Percentiles rank a stretch among this genome's conserved stretches.
Conservation (phyloP, 2,113 vertebrate species). For the Periophthalmus modestus region DNA sequence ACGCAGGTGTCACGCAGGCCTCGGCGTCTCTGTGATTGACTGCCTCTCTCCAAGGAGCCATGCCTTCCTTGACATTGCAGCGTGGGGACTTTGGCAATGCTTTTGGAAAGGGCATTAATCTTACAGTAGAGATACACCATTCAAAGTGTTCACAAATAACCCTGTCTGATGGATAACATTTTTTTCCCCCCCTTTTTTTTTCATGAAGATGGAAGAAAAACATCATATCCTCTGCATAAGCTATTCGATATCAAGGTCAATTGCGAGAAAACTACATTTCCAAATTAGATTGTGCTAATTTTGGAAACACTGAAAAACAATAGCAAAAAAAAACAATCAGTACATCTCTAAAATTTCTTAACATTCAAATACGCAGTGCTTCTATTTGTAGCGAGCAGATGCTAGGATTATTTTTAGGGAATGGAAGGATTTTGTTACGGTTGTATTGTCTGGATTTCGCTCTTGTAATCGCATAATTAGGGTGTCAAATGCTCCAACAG, state of each 20-base stretch:
- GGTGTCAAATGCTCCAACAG: conserved; percentile 62
- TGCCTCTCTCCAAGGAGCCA: conserved; percentile 40
- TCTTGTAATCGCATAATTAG: conserved; percentile 21
- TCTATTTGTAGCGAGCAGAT: conserved; percentile 11
- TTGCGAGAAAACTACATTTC: not conserved
- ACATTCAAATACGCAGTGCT: not conserved
- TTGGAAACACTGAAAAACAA: too few species aligned
- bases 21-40: conserved; percentile 50
- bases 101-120: conserved; percentile 40
- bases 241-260: conserved; percentile 12
- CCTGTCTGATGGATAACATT: conserved; percentile 48
- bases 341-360: not conserved
- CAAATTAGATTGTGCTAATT: not conserved
- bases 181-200: conserved; percentile 1
- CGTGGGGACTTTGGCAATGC: conserved; percentile 49
- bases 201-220: conserved; percentile 31
- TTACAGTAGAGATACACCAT: conserved; percentile 31
- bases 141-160: conserved; percentile 32
- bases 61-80: conserved; percentile 58
- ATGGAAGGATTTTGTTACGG: conserved; percentile 14
- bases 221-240: conserved; percentile 4
- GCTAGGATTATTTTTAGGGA: conserved; percentile 21
- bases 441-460: not conserved
- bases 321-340: not conserved
- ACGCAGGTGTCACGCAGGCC: conserved; percentile 32